Evolutionary conservation across 1,140 invertebrate genomes (phyloP), one percentile per base, ranked within the genome.

Genomic region (Lasioglossum baleicum): DNA sequence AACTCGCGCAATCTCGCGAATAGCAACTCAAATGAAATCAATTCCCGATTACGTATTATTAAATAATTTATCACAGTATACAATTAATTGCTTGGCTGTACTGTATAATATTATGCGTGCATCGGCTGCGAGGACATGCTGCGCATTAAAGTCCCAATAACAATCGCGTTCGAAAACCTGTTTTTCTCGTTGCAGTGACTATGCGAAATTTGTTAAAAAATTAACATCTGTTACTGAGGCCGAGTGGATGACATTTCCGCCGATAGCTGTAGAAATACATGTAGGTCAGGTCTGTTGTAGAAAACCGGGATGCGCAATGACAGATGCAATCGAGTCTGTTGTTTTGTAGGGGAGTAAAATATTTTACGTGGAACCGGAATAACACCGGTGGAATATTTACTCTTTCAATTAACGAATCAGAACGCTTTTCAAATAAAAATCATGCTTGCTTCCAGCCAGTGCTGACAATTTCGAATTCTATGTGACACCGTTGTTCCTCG

Each of bases 1-100:
- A 11, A 2, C 56, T 13, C 35, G 6, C 35, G 17, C n/a, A 35
- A 2, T 48, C 26, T 11, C 44, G 17, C 17, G 15, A 31, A 6
- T 31, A 53, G 44, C 42, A 53, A 31, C 42, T n/a, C 22, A 69
- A 81, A 75, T 48, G 70, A 80, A 81, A 81, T 81, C 70, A 72
- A 72, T 61, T 11, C 26, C 73, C 64, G 79, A 81, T 81, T 81
- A 81, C 79, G 61, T 48, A 81, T 77, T 76, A 81, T 81, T 81
- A 77, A 81, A 81, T 68, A 81, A 76, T 81, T 76, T 70, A 81
- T 81, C 65, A 51, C 58, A 53, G 60, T 56, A 64, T 81, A 64
- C 65, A 48, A 76, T 81, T 77, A 80, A 76, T 68, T 53, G 22
- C 20, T 40, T 7, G 31, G 60, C 35, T 48, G 40, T 81, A 77